A percentile compares a stretch with the other conserved stretches of the same genome.
phyloP scores from a whole-genome alignment of 2,797 vertebrate genomes.

The Champsocephalus gunnari region DNA sequence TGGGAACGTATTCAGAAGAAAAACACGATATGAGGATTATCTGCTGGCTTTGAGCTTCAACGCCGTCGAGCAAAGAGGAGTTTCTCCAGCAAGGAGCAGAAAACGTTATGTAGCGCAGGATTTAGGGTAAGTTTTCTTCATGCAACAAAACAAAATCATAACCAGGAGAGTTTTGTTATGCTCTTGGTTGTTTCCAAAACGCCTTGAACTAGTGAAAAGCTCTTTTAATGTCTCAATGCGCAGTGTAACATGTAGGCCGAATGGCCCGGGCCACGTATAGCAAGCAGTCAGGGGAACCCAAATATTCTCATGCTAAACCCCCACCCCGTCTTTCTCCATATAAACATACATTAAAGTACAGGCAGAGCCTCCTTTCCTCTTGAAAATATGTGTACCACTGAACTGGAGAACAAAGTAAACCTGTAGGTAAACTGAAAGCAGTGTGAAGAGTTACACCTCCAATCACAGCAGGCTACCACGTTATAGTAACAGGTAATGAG shows the following conservation, averaged over 20 bases:
- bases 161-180: neutral
- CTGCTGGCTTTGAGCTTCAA: constrained; percentile 38
- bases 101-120: constrained; percentile 74
- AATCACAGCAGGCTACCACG: neutral
- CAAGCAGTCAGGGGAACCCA: constrained; percentile 60
- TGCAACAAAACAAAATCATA: neutral
- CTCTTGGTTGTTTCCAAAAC: neutral
- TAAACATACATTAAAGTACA: constrained; percentile 48
- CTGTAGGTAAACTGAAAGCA: neutral
- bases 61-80: constrained; percentile 44
- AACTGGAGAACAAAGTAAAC: neutral
- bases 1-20: constrained; percentile 2
- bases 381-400: neutral
- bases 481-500: neutral
- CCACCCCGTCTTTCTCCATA: constrained; percentile 30
- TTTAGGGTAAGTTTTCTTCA: constrained; percentile 69
- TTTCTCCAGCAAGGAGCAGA: constrained; percentile 50
- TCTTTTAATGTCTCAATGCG: neutral
- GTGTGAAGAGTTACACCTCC: neutral
- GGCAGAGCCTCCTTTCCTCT: neutral
- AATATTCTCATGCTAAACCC: constrained; percentile 48
- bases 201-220: neutral
- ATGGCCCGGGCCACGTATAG: constrained; percentile 67
- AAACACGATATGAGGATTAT: constrained; percentile 50
- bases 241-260: constrained; percentile 56